Percentiles rank a stretch among this genome's conserved stretches.
phyloP scores from a whole-genome alignment of 2,113 vertebrate genomes.

The Gavia stellata region DNA sequence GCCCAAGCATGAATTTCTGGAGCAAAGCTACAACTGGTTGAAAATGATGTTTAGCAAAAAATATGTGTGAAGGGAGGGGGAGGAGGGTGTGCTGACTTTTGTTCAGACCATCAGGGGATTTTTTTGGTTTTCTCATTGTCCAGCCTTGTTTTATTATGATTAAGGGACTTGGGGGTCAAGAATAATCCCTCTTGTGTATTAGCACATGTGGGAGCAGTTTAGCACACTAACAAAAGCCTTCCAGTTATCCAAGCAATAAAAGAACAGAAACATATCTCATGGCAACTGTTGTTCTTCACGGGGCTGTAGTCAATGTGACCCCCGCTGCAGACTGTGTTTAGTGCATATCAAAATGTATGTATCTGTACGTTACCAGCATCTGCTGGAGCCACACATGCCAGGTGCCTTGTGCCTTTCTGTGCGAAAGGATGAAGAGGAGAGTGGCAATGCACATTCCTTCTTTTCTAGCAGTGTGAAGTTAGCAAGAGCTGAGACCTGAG shows the following conservation, averaged over 20 bases:
- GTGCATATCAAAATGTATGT: not conserved
- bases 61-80: not conserved
- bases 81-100: not conserved
- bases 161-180: not conserved
- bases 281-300: not conserved
- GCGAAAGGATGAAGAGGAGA: not conserved
- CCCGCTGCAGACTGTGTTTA: not conserved
- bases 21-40: not conserved
- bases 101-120: not conserved
- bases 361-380: not conserved
- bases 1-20: not conserved
- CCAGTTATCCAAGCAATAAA: not conserved
- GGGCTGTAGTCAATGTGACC: not conserved
- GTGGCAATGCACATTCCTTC: not conserved
- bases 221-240: not conserved
- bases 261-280: not conserved
- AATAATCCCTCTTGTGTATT: not conserved
- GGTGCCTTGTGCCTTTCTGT: not conserved
- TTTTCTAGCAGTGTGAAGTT: not conserved
- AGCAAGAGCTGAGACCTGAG: not conserved
- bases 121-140: not conserved
- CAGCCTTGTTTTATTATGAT: not conserved
- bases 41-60: conserved; percentile 2
- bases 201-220: not conserved
- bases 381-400: not conserved